Evolutionary conservation across 2,797 vertebrate species (phyloP).

Genomic region (Gastrophryne carolinensis): DNA sequence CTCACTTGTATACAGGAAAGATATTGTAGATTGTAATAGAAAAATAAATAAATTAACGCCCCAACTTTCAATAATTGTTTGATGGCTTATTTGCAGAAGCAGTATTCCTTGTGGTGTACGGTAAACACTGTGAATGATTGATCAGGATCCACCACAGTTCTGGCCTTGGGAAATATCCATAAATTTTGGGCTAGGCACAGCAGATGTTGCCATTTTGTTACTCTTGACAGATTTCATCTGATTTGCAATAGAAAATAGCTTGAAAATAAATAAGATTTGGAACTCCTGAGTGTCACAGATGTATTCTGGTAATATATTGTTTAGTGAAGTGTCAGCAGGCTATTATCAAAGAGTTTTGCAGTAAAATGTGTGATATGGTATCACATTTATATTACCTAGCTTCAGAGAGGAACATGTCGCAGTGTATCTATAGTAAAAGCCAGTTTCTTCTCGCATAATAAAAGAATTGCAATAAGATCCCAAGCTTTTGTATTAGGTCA

Average conservation of each 20-base stretch:
- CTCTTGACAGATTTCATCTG: slow-evolving; percentile 41
- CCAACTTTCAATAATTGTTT: neutral
- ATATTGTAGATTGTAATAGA: neutral
- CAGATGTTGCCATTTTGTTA: slow-evolving; percentile 40
- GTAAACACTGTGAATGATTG: slow-evolving; percentile 33
- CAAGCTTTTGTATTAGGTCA: too few species aligned
- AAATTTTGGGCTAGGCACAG: slow-evolving; percentile 35
- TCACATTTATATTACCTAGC: slow-evolving; percentile 31
- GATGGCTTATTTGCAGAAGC: slow-evolving; percentile 13
- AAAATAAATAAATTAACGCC: neutral
- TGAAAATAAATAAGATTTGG: slow-evolving; percentile 42
- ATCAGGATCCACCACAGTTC: slow-evolving; percentile 16
- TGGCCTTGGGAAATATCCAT: slow-evolving; percentile 42
- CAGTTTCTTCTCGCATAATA: neutral
- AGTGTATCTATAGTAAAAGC: neutral
- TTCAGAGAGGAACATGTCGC: neutral
- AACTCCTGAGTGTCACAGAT: slow-evolving; percentile 22
- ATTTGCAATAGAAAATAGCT: slow-evolving; percentile 38
- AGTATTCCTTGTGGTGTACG: slow-evolving; percentile 5
- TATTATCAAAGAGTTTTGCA: slow-evolving; percentile 17
- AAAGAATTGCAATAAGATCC: too few species aligned
- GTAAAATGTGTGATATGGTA: slow-evolving; percentile 13
- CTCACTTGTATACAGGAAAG: neutral
- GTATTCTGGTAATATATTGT: slow-evolving; percentile 27
- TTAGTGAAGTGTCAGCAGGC: slow-evolving; percentile 24